Percentiles rank a stretch among this genome's conserved stretches.
phyloP scores from a whole-genome alignment of 2,797 vertebrate genomes.

The Tragelaphus eurycerus region DNA sequence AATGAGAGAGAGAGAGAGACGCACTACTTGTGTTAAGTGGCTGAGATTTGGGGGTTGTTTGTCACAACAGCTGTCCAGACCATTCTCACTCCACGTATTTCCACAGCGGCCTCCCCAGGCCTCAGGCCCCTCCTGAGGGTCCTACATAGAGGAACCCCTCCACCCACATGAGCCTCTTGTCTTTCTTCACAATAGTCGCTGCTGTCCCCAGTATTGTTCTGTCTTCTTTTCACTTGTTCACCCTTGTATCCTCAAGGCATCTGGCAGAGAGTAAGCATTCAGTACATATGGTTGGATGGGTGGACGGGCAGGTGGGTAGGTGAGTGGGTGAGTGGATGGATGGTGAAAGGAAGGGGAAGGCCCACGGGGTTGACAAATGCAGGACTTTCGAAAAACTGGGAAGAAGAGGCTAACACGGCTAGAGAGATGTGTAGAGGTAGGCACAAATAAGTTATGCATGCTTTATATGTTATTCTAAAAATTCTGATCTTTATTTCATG shows the following conservation, averaged over 20 bases:
- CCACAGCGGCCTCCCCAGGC: not conserved
- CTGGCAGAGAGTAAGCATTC: not conserved
- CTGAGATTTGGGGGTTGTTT: not conserved
- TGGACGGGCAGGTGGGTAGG: no score
- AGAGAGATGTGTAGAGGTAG: not conserved
- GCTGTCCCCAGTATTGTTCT: not conserved
- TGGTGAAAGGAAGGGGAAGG: not conserved
- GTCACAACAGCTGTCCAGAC: not conserved
- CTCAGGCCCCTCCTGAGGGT: not conserved
- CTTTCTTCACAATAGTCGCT: not conserved
- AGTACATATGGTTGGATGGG: not conserved
- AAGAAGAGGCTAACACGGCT: rapidly evolving
- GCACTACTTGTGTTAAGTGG: not conserved
- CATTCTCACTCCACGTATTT: not conserved
- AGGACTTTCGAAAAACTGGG: not conserved
- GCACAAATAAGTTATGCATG: no score
- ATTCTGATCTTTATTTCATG: not conserved
- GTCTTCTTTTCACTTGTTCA: not conserved
- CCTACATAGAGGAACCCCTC: not conserved
- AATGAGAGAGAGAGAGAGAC: not conserved
- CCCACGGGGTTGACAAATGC: no score
- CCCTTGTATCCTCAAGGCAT: not conserved
- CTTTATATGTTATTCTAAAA: not conserved
- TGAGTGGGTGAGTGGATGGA: not conserved
- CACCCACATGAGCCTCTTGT: no score